phyloP scores from a whole-genome alignment of 2,888 invertebrate genomes.

The Caenorhabditis zanzibari region DNA sequence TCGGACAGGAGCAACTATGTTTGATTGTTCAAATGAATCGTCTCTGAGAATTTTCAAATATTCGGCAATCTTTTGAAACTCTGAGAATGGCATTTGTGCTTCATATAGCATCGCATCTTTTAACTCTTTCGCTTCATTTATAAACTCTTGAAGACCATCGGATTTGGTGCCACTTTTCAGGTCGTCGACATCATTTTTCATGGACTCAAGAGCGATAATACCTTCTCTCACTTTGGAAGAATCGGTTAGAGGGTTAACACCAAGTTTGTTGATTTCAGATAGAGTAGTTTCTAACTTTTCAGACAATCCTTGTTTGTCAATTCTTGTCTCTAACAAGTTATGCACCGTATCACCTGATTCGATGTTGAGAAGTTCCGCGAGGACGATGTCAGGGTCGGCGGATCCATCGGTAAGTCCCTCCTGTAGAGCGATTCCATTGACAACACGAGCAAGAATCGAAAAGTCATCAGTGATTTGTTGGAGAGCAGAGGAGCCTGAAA shows the following conservation, averaged over 20 bases:
- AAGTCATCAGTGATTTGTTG: slow-evolving; percentile 10
- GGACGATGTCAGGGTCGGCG: neutral
- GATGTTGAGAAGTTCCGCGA: slow-evolving; percentile 28
- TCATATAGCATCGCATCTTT: neutral
- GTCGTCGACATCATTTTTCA: neutral
- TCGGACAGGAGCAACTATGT: neutral
- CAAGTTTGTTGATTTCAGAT: neutral
- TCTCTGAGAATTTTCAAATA: neutral
- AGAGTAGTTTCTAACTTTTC: neutral
- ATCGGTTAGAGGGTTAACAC: neutral
- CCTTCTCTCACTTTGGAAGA: slow-evolving; percentile 1
- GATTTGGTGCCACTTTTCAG: neutral
- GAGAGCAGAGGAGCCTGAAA: slow-evolving; percentile 20
- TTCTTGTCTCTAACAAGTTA: neutral
- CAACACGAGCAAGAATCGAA: slow-evolving; percentile 26
- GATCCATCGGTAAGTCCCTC: slow-evolving; percentile 4
- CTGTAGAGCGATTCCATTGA: slow-evolving; percentile 25
- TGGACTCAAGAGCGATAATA: neutral
- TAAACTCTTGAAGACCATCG: neutral
- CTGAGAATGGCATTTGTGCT: neutral
- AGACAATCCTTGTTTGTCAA: slow-evolving; percentile 6
- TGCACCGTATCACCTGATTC: slow-evolving; percentile 15
- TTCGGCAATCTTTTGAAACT: neutral
- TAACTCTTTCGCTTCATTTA: neutral
- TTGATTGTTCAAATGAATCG: neutral